These are phyloP conservation scores for Semnornis frantzii DNA, from an alignment of 2,113 vertebrate species.

Conservation along the genomic window DNA sequence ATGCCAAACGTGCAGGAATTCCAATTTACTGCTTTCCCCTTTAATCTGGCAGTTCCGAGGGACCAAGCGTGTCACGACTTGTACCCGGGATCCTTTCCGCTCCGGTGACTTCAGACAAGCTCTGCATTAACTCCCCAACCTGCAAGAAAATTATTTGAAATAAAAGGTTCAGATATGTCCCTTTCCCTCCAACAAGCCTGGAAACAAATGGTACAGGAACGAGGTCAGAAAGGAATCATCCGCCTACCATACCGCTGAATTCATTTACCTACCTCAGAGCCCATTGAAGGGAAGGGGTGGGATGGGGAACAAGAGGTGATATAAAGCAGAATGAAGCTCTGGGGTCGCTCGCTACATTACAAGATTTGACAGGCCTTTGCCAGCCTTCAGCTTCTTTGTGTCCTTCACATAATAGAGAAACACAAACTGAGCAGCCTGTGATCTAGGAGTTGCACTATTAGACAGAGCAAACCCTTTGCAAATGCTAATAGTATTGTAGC, in stretches of 20 bases:
- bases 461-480: slow-evolving; percentile 89
- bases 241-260: slow-evolving; percentile 87
- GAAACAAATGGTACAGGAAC: slow-evolving; percentile 89
- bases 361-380: slow-evolving; percentile 93
- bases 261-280: slow-evolving; percentile 90
- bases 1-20: neutral
- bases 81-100: slow-evolving; percentile 71
- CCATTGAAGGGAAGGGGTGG: slow-evolving; percentile 79
- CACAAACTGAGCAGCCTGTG: slow-evolving; percentile 91
- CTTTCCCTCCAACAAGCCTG: slow-evolving; percentile 85
- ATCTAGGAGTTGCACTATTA: slow-evolving; percentile 81
- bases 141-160: slow-evolving; percentile 86
- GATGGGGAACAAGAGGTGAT: slow-evolving; percentile 74
- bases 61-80: slow-evolving; percentile 51
- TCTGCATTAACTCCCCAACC: slow-evolving; percentile 85
- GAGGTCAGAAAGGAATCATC: slow-evolving; percentile 82
- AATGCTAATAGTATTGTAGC: slow-evolving; percentile 96
- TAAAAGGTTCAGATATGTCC: slow-evolving; percentile 83
- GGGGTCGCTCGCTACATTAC: slow-evolving; percentile 85
- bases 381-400: slow-evolving; percentile 92
- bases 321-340: slow-evolving; percentile 85
- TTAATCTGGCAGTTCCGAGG: slow-evolving; percentile 6
- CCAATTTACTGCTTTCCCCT: neutral
- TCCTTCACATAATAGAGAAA: slow-evolving; percentile 90
- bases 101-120: slow-evolving; percentile 82